Base-by-base conservation (phyloP, 30 jellyfish, hydroid and myxozoan genomes). In the Aurelia coerulea region DNA sequence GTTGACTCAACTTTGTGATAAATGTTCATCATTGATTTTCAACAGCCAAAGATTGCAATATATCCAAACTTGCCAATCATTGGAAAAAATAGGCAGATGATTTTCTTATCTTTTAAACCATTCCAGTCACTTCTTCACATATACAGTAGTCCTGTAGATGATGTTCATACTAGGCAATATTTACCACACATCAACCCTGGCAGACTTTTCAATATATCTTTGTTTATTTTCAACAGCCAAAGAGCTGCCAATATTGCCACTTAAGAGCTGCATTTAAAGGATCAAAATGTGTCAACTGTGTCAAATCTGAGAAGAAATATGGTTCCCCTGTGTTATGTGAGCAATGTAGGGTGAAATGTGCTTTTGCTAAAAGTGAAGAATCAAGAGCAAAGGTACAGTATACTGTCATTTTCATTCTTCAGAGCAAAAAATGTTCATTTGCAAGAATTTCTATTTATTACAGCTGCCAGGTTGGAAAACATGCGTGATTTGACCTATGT, bases 241-340 rank as follows among this genome's bases (percentile, higher is more conserved):
- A 79, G 49, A 92, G 80, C 50, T 92, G 98, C 83, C 90, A 87
- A 88, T 92, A 87, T 65, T 92, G 98, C 62, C 90, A 81, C 72
- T 77, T 79, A 1, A 50, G 91, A 37, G 91, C 98, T 23, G 98
- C 98, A 6, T 92, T 92, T 83, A 92, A 83, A 68, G 91, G 87
- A 59, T 68, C 92, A 15, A 65, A 74, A 35, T 92, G 98, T 84
- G 91, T 90, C 4, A 68, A 89, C 41, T 92, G 98, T 78, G 39
- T 87, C 31, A 92, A 96, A 68, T 92, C 98, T 33, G 98, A 92
- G 76, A 87, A 87, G 86, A 87, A 81, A 56, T 92, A 92, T 76
- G 98, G 98, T 29, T 62, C 90, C 51, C 98, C 98, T 33, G 79
- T 92, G 39, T 92, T 80, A 8, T 92, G 98, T 70, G 90, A 81